A percentile compares a stretch with the other conserved stretches of the same genome.
These are phyloP conservation scores for Sebastes minor DNA, from an alignment of 2,797 vertebrate genomes.

Conservation along the genomic window DNA sequence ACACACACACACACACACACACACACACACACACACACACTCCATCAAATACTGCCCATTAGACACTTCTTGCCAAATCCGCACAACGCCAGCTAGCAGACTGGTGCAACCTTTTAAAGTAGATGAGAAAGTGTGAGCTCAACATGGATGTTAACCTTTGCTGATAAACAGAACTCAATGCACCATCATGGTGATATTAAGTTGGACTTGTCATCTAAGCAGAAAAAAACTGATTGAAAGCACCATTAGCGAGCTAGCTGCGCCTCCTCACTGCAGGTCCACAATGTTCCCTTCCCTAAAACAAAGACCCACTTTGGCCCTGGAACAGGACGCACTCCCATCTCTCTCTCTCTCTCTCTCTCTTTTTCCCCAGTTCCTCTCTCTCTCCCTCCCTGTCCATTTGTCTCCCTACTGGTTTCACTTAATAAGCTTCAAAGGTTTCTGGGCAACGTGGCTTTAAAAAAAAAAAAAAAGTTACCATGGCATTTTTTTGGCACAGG, in stretches of 20 bases:
- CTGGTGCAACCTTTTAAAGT: constrained; percentile 20
- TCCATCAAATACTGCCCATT: constrained; percentile 25
- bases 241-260: constrained; percentile 33
- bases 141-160: constrained; percentile 2
- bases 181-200: neutral
- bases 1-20: neutral
- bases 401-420: constrained; percentile 82
- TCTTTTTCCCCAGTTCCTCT: neutral
- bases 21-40: neutral
- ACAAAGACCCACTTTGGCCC: constrained; percentile 77
- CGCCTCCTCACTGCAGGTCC: constrained; percentile 65
- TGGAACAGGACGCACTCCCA: constrained; percentile 69
- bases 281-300: constrained; percentile 75
- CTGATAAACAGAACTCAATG: constrained; percentile 3
- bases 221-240: constrained; percentile 43
- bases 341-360: constrained; percentile 44
- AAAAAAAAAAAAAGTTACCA: constrained; percentile 82
- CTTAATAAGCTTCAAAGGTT: constrained; percentile 87
- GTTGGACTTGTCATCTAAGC: neutral
- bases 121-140: constrained; percentile 10
- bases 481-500: constrained; percentile 86
- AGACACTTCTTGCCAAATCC: constrained; percentile 16
- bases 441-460: constrained; percentile 81
- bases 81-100: constrained; percentile 11
- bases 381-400: constrained; percentile 61